Evolutionary conservation across 2,797 vertebrate species (phyloP).

Genomic region (Pantherophis vulpinus): DNA sequence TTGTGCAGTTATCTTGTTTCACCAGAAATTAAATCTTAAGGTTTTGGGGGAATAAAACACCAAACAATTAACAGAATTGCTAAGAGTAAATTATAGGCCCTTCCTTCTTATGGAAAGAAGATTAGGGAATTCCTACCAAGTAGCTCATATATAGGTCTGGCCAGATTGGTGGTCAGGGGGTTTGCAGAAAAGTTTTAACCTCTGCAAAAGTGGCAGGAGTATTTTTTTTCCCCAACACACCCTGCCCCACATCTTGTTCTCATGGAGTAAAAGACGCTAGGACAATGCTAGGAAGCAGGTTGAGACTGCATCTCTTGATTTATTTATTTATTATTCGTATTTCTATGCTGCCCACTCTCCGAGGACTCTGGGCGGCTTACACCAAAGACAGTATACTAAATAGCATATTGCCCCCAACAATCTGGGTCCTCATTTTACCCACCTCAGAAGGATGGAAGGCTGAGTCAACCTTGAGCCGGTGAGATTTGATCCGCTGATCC

Average conservation of each 20-base stretch:
- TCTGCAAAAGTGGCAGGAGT: neutral
- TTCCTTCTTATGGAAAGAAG: neutral
- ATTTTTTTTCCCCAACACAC: neutral
- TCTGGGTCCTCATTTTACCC: too few species aligned
- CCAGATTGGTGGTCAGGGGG: neutral
- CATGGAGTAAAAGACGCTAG: neutral
- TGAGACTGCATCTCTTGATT: neutral
- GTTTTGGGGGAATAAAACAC: neutral
- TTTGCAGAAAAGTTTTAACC: neutral
- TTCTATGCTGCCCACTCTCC: too few species aligned
- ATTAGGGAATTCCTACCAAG: neutral
- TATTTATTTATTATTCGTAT: too few species aligned
- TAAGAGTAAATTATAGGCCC: neutral
- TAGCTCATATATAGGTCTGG: neutral
- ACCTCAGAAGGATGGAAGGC: too few species aligned
- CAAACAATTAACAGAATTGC: neutral
- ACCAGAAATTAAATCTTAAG: constrained; percentile 24
- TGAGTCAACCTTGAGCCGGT: too few species aligned
- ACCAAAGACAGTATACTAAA: too few species aligned
- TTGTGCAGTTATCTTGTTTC: constrained; percentile 43
- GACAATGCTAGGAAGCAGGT: neutral
- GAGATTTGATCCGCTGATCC: too few species aligned
- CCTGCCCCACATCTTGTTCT: neutral
- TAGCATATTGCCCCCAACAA: too few species aligned
- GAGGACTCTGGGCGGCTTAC: too few species aligned